These are phyloP conservation scores for Characodon lateralis DNA, from an alignment of 2,797 vertebrate genomes.

Conservation along the genomic window DNA sequence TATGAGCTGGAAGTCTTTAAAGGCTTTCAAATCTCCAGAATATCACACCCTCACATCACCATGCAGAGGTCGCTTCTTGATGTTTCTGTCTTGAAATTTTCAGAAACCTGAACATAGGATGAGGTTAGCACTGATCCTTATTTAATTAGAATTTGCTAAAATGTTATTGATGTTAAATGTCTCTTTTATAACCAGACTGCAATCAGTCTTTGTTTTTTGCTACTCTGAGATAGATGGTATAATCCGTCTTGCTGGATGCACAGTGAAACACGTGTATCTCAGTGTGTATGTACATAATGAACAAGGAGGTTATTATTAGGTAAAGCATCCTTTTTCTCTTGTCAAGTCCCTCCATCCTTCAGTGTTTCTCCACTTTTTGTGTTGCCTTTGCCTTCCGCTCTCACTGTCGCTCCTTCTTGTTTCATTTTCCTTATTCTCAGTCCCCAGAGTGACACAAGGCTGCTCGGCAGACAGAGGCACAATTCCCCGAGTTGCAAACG, in stretches of 20 bases:
- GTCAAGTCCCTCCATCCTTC: conserved; percentile 34
- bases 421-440: conserved; percentile 47
- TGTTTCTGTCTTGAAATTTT: conserved; percentile 22
- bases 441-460: conserved; percentile 70
- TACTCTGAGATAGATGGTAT: conserved; percentile 23
- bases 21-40: conserved; percentile 20
- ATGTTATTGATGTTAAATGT: conserved; percentile 18
- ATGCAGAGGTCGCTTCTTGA: conserved; percentile 3
- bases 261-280: conserved; percentile 41
- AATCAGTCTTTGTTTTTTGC: conserved; percentile 27
- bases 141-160: conserved; percentile 30
- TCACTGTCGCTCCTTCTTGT: conserved; percentile 43
- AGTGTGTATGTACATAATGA: conserved; percentile 55
- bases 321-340: conserved; percentile 37
- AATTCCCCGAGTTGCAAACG: conserved; percentile 58
- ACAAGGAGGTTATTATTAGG: conserved; percentile 65
- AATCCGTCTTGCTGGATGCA: conserved; percentile 47
- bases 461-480: conserved; percentile 55
- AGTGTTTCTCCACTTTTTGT: conserved; percentile 22
- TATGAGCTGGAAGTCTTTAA: conserved; percentile 9
- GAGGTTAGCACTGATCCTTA: conserved; percentile 8
- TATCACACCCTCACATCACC: conserved; percentile 15
- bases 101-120: neutral
- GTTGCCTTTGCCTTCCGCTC: conserved; percentile 18
- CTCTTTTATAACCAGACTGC: conserved; percentile 24